Conservation (phyloP, 1,140 invertebrate species). For the Wiebesia pumilae region DNA sequence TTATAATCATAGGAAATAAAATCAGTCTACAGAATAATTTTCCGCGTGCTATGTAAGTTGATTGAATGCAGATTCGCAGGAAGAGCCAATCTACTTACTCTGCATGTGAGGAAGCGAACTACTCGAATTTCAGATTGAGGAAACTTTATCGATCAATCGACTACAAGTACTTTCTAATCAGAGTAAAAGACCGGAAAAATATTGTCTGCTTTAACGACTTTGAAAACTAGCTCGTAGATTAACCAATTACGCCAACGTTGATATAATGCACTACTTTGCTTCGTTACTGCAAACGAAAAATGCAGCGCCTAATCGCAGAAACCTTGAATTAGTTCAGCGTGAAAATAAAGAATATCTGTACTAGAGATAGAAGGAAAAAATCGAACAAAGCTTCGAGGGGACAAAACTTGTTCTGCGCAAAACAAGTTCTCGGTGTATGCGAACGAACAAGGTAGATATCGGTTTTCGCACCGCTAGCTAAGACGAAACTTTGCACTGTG, state of each 20-base stretch:
- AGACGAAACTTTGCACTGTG: conserved; percentile 40
- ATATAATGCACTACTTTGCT: not conserved
- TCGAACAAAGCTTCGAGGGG: conserved; percentile 21
- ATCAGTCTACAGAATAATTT: not conserved
- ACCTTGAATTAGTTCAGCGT: not conserved
- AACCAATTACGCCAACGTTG: not conserved
- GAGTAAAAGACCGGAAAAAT: conserved; percentile 47
- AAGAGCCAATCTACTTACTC: conserved; percentile 49
- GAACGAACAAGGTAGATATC: conserved; percentile 30
- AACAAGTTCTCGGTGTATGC: conserved; percentile 29
- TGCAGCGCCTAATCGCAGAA: no score
- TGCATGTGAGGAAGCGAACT: conserved; percentile 25
- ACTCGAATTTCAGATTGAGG: conserved; percentile 46
- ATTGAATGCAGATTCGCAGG: conserved; percentile 47
- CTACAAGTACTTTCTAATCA: conserved; percentile 49
- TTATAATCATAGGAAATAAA: conserved; percentile 9
- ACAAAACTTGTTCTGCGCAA: conserved; percentile 47
- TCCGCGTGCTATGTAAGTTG: not conserved
- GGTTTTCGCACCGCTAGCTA: conserved; percentile 28
- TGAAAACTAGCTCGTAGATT: conserved; percentile 6
- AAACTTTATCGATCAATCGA: conserved; percentile 51
- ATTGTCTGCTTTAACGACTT: conserved; percentile 50
- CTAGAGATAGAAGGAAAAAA: not conserved
- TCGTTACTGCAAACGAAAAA: not conserved
- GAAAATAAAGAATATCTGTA: conserved; percentile 17